Conservation (phyloP, 1,140 invertebrate genomes). For the Lepidurus apus region DNA sequence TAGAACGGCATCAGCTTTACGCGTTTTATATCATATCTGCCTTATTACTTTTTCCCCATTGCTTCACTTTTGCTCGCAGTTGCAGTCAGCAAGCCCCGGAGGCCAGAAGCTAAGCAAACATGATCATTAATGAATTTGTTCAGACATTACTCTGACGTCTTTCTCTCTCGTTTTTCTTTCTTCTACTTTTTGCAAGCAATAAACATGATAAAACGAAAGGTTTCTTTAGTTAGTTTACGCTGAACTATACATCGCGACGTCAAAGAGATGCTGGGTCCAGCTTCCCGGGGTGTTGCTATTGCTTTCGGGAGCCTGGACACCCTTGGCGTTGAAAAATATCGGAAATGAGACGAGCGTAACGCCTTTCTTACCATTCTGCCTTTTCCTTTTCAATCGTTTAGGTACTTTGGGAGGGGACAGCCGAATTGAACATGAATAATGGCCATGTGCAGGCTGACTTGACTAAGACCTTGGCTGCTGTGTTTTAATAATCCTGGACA, state of each 20-base stretch:
- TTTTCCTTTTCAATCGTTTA: not conserved
- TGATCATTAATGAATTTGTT: not conserved
- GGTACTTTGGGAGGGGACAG: not conserved
- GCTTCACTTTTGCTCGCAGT: too few species aligned
- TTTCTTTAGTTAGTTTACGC: not conserved
- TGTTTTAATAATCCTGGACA: not conserved
- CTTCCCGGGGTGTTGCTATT: not conserved
- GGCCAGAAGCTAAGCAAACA: slow-evolving; percentile 8
- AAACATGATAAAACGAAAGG: slow-evolving; percentile 19
- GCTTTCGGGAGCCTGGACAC: not conserved
- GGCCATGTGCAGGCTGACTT: not conserved
- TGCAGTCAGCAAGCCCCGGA: not conserved
- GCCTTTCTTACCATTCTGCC: not conserved
- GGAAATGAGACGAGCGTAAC: slow-evolving; percentile 18
- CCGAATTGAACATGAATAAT: not conserved
- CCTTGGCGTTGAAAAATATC: slow-evolving; percentile 10
- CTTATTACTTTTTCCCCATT: too few species aligned
- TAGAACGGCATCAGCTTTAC: too few species aligned
- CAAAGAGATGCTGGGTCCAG: not conserved
- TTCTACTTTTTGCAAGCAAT: not conserved
- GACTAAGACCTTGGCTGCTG: not conserved
- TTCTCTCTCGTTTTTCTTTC: not conserved
- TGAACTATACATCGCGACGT: not conserved
- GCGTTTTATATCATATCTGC: too few species aligned
- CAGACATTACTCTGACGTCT: not conserved